These are phyloP conservation scores for Centropyge bicolor DNA, from an alignment of 2,797 vertebrate genomes.

Conservation along the genomic window DNA sequence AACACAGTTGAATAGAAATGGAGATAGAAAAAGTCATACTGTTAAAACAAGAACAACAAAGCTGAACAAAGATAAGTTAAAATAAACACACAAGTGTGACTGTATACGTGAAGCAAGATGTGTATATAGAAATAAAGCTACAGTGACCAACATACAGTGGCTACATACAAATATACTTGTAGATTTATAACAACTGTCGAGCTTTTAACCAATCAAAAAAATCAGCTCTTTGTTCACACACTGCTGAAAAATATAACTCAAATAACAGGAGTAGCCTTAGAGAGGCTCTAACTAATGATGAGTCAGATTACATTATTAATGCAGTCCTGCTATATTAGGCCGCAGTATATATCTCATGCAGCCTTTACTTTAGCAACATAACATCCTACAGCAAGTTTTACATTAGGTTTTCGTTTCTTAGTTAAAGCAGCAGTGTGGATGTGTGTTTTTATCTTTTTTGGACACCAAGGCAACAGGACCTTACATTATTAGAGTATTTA, in stretches of 20 bases:
- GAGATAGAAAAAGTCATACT: not conserved
- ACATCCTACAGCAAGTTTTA: not conserved
- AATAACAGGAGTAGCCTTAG: constrained; percentile 35
- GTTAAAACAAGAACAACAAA: not conserved
- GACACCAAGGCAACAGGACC: not conserved
- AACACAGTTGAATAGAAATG: not conserved
- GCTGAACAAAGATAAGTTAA: not conserved
- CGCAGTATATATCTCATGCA: constrained; percentile 18
- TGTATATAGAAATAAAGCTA: too few species aligned
- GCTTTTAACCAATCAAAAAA: constrained; percentile 13
- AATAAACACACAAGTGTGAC: not conserved
- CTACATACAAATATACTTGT: not conserved
- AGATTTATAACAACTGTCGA: not conserved
- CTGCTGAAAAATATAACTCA: constrained; percentile 14
- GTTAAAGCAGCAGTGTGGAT: constrained; percentile 1
- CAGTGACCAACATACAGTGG: not conserved
- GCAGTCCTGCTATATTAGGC: constrained; percentile 45
- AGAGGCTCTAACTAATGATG: constrained; percentile 36
- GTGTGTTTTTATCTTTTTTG: constrained; percentile 8
- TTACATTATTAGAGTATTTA: not conserved
- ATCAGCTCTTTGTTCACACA: constrained; percentile 7
- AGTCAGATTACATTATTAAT: constrained; percentile 58
- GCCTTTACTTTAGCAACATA: constrained; percentile 16
- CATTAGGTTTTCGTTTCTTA: not conserved
- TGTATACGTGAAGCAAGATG: not conserved